Base-by-base conservation (phyloP, 2,888 invertebrate genomes). In the Julus scandinavius region DNA sequence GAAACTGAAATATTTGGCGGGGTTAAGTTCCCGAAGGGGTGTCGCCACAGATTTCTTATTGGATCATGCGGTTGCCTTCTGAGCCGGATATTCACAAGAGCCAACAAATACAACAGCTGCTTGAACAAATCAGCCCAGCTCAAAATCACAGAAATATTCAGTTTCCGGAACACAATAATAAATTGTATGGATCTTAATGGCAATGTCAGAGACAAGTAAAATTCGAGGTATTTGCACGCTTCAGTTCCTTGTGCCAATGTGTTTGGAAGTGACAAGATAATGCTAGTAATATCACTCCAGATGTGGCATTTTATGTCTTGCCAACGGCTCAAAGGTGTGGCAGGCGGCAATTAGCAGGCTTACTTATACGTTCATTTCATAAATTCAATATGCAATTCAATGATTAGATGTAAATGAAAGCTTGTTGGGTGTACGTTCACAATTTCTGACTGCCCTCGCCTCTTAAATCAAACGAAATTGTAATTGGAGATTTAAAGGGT, bases 51-150 rank as follows among this genome's bases (percentile, higher is more conserved):
- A 29, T 29, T 9, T 72, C 72, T 72, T 72, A 72, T 72, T 72
- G 72, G 72, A 72, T 5, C 72, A 72, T 72, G 29, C n/a, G 72
- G 72, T 29, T 9, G 72, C 72, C 72, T 72, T 72, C 72, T n/a
- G 29, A 72, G 72, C 72, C 72, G 72, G 72, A 72, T n/a, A 72
- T 72, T 72, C 72, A 29, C 72, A 72, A 72, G 72, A 72, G 72
- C 72, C 72, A 72, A 72, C 72, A 72, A 72, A 72, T 11, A 72
- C 72, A 72, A 72, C 72, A 72, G 72, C 72, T 72, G 72, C 11
- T 72, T 29, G 6, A 50, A 20, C 6, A 20, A 63, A 20, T 63
- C 63, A 20, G 20, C 63, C 9, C 20, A 20, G 63, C 29, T 11
- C 72, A 7, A 72, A 72, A 11, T 29, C 72, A 29, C n/a, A 72